Evolutionary conservation across 2,888 invertebrate genomes (phyloP).

Genomic region (Leptopterna dolabrata): DNA sequence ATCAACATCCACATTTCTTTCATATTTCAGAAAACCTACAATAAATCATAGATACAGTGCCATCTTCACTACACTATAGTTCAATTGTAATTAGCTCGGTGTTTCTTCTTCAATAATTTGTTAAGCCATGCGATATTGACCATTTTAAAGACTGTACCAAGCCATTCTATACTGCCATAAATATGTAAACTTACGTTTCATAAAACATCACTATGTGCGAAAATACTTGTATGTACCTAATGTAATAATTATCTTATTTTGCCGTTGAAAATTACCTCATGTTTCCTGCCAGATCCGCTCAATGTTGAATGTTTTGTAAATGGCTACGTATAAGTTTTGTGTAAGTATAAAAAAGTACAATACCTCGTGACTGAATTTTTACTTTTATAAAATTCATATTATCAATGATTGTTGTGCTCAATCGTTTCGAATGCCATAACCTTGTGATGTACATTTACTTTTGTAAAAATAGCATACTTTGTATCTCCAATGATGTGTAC

Average conservation of each 20-base stretch:
- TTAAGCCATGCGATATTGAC: too few species aligned
- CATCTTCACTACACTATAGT: too few species aligned
- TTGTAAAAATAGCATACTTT: conserved; percentile 21
- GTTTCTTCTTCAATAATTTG: too few species aligned
- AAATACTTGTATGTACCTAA: background rate
- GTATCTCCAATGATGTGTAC: background rate
- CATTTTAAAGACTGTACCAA: background rate
- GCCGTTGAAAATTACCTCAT: background rate
- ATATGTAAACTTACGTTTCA: background rate
- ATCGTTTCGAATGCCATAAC: conserved; percentile 39
- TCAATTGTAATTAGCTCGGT: too few species aligned
- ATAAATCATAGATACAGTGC: too few species aligned
- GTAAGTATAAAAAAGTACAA: conserved; percentile 8
- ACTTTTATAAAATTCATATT: conserved; percentile 1
- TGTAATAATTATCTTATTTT: too few species aligned
- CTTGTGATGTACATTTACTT: conserved; percentile 36
- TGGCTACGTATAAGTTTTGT: background rate
- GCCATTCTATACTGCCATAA: background rate
- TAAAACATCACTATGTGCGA: background rate
- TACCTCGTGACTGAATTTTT: conserved; percentile 45
- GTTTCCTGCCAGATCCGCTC: background rate
- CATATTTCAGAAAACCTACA: too few species aligned
- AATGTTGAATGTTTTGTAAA: background rate
- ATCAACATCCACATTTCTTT: too few species aligned
- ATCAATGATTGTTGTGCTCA: conserved; percentile 34